These are phyloP conservation scores for Seira musarum DNA, from an alignment of 2,888 invertebrate genomes.

Conservation along the genomic window DNA sequence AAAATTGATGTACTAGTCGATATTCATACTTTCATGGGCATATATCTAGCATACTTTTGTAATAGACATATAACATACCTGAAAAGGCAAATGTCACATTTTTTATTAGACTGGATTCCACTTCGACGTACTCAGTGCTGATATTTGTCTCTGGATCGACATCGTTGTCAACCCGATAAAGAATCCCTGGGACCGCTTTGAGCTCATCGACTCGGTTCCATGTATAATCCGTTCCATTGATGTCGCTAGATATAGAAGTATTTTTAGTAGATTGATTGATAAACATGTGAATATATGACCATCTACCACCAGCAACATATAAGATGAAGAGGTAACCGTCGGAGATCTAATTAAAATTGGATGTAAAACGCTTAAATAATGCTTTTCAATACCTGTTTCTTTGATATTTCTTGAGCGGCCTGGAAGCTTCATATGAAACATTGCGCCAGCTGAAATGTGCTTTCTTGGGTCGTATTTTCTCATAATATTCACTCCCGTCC, in stretches of 20 bases:
- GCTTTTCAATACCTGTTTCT: no score
- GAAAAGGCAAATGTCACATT: constrained; percentile 41
- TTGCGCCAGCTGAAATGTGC: constrained; percentile 39
- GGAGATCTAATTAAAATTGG: no score
- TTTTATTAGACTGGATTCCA: constrained; percentile 28
- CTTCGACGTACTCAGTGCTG: constrained; percentile 22
- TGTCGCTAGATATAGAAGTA: background rate
- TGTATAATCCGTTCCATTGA: background rate
- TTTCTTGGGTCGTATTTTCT: background rate
- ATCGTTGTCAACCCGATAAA: background rate
- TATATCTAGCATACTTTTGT: no score
- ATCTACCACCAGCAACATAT: no score
- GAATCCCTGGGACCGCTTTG: background rate
- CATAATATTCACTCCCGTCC: background rate
- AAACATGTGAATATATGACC: no score
- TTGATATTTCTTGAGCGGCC: no score
- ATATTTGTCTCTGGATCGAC: background rate
- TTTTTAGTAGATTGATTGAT: no score
- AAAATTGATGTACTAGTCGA: no score
- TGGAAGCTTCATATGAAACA: background rate
- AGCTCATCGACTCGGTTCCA: background rate
- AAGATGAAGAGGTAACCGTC: no score
- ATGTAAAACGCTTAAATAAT: no score
- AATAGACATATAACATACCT: constrained; percentile 33
- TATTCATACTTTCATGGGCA: no score